Evolutionary conservation across 2,113 vertebrate species (phyloP).

Genomic region (Atrichornis clamosus): DNA sequence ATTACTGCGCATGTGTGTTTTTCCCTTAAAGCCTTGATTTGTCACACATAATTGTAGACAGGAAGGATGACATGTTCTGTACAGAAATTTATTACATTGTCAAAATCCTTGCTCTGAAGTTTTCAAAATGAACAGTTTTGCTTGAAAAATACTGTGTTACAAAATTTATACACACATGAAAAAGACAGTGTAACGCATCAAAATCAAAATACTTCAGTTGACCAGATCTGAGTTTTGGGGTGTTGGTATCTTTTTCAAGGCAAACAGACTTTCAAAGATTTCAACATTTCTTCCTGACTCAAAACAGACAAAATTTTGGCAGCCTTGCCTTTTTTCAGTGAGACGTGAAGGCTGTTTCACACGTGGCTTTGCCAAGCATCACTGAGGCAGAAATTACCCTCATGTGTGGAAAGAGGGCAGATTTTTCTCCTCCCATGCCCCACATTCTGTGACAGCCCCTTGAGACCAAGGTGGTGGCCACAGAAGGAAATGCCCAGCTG

Average conservation of each 20-base stretch:
- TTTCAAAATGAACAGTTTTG: constrained; percentile 35
- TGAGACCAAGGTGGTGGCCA: fast-evolving
- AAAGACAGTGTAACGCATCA: background rate
- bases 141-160: background rate
- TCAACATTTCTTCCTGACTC: constrained; percentile 22
- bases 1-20: background rate
- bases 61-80: background rate
- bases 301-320: constrained; percentile 50
- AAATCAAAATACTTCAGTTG: constrained; percentile 37
- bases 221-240: constrained; percentile 34
- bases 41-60: background rate
- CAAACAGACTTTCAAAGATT: constrained; percentile 38
- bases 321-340: constrained; percentile 4
- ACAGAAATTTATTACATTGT: background rate
- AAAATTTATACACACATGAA: background rate
- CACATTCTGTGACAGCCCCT: fast-evolving
- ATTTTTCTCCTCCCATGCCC: background rate
- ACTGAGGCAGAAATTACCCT: background rate
- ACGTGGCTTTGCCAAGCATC: constrained; percentile 1
- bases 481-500: background rate
- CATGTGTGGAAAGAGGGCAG: background rate
- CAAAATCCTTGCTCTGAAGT: constrained; percentile 20
- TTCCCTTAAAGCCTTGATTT: background rate
- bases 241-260: constrained; percentile 26
- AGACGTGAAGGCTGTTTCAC: constrained; percentile 6